phyloP scores from a whole-genome alignment of 2,888 invertebrate species.

The Brachypterus glaber region DNA sequence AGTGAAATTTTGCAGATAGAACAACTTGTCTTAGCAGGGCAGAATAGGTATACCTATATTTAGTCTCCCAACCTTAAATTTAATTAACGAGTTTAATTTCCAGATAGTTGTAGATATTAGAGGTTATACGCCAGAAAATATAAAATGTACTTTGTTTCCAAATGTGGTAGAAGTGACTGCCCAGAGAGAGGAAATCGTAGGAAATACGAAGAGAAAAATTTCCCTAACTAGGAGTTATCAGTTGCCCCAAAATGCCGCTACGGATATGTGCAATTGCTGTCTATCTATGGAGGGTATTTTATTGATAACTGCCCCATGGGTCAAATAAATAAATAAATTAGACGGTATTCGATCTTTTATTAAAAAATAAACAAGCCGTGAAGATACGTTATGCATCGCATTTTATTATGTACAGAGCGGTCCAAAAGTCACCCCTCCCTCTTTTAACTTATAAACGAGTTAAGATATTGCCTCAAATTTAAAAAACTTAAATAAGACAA shows the following conservation, averaged over 20 bases:
- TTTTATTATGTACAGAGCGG: too few relatives aligned
- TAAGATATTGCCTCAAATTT: too few relatives aligned
- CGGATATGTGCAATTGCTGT: constrained; percentile 17
- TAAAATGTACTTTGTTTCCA: constrained; percentile 16
- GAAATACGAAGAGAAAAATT: constrained; percentile 11
- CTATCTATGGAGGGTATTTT: constrained; percentile 20
- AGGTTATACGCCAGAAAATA: constrained; percentile 19
- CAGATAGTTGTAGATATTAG: constrained; percentile 21
- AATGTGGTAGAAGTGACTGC: constrained; percentile 15
- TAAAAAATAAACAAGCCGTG: too few relatives aligned
- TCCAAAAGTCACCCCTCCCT: too few relatives aligned
- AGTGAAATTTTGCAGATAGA: too few relatives aligned
- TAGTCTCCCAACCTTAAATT: too few relatives aligned
- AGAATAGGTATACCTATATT: too few relatives aligned
- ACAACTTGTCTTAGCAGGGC: too few relatives aligned
- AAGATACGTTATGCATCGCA: too few relatives aligned
- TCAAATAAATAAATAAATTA: not conserved
- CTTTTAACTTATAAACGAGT: too few relatives aligned
- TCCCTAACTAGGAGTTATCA: constrained; percentile 18
- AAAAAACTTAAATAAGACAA: too few relatives aligned
- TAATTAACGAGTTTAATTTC: constrained; percentile 4
- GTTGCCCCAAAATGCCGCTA: constrained; percentile 15
- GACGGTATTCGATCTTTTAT: too few relatives aligned
- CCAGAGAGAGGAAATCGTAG: constrained; percentile 12
- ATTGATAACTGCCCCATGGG: constrained; percentile 20